Percentiles rank a stretch among this genome's conserved stretches.
Conservation (phyloP, 2,113 vertebrate genomes). For the Desmodus rotundus region DNA sequence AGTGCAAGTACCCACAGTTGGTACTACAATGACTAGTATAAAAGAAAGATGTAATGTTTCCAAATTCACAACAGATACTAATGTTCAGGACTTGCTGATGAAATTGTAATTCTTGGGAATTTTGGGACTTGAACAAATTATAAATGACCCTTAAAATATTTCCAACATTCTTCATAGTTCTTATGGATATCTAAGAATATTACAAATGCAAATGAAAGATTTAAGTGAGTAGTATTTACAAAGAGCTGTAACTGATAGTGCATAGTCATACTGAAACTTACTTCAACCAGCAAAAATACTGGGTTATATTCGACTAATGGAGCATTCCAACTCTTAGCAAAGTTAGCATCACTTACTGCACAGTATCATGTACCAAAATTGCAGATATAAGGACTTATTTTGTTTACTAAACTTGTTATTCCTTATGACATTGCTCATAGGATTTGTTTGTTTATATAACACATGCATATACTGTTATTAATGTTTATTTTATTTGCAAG, state of each 20-base stretch:
- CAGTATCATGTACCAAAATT: background rate
- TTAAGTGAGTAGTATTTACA: background rate
- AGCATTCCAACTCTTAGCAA: background rate
- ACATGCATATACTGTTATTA: background rate
- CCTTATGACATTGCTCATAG: background rate
- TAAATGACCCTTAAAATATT: constrained; percentile 13
- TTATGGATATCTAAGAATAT: background rate
- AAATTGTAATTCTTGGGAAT: background rate
- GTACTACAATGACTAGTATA: background rate
- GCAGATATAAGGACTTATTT: background rate
- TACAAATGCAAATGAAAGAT: background rate
- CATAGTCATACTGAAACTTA: background rate
- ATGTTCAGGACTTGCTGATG: background rate
- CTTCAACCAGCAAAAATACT: background rate
- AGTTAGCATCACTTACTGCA: background rate
- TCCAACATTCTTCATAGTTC: background rate
- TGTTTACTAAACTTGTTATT: background rate
- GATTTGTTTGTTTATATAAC: background rate
- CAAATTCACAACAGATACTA: background rate
- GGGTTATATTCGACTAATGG: background rate
- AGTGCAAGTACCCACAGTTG: background rate
- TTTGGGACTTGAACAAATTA: background rate
- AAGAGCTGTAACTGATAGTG: background rate
- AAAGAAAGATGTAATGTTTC: background rate
- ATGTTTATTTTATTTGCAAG: background rate